phyloP scores from a whole-genome alignment of 2,113 vertebrate genomes.

The Nymphicus hollandicus region DNA sequence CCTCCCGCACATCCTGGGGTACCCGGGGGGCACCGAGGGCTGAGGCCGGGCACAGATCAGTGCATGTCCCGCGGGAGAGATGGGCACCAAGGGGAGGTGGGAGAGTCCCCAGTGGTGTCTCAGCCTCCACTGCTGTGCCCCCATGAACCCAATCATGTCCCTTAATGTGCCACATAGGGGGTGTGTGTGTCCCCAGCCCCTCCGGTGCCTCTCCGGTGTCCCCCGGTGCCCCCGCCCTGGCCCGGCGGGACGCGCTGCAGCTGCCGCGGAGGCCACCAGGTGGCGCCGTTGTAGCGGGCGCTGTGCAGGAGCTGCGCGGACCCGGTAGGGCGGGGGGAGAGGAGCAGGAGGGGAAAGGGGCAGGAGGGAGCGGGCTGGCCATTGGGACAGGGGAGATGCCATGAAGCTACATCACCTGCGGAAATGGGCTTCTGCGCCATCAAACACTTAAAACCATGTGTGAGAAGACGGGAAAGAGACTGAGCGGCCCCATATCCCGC shows the following conservation, averaged over 20 bases:
- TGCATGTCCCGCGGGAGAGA: accelerated
- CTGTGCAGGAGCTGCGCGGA: background rate
- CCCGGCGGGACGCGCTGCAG: background rate
- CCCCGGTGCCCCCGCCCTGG: too few species aligned
- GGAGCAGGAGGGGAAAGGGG: too few species aligned
- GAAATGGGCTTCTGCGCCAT: background rate
- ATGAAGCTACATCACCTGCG: background rate
- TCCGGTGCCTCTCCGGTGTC: background rate
- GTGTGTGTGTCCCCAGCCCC: background rate
- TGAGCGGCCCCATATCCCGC: background rate
- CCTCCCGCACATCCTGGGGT: accelerated
- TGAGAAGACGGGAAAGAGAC: background rate
- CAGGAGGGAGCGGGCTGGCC: background rate
- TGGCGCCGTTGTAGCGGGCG: background rate
- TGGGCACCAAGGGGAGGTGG: accelerated
- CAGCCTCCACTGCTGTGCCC: background rate
- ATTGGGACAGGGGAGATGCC: background rate
- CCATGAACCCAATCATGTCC: accelerated
- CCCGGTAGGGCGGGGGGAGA: background rate
- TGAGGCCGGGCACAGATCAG: background rate
- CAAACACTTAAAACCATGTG: background rate
- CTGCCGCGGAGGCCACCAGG: background rate
- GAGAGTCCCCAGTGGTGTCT: accelerated
- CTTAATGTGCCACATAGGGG: accelerated
- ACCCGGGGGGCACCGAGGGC: background rate